Conservation (phyloP, 2,113 vertebrate species). For the Trichomycterus rosablanca region DNA sequence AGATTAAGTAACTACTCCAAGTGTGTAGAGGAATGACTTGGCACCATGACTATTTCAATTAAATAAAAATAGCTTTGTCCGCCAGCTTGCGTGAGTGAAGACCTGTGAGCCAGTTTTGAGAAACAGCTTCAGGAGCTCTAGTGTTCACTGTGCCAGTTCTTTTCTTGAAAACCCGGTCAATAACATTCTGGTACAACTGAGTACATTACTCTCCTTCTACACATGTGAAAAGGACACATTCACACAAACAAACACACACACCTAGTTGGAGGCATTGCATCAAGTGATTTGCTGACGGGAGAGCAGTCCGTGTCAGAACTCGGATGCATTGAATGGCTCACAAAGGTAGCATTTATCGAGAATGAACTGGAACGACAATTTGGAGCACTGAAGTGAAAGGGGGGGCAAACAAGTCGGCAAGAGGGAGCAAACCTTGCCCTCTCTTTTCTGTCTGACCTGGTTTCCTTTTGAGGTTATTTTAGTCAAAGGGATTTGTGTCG, state of each 20-base stretch:
- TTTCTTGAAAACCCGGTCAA: constrained; percentile 23
- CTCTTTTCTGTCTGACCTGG: constrained; percentile 5
- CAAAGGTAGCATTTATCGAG: constrained; percentile 19
- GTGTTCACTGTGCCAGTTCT: constrained; percentile 12
- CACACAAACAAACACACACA: constrained; percentile 16
- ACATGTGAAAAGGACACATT: constrained; percentile 23
- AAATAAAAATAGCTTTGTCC: not conserved
- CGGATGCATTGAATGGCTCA: constrained; percentile 25
- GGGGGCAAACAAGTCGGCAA: constrained; percentile 9
- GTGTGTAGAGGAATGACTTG: no score
- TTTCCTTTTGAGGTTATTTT: constrained; percentile 22
- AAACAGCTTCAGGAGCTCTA: constrained; percentile 12
- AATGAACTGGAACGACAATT: constrained; percentile 18
- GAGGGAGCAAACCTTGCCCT: constrained; percentile 6
- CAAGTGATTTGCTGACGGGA: constrained; percentile 8
- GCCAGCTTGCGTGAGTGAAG: not conserved
- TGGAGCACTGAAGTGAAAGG: not conserved
- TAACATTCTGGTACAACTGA: constrained; percentile 32
- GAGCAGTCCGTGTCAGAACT: constrained; percentile 20
- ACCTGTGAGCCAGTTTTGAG: constrained; percentile 11
- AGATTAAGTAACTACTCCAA: no score
- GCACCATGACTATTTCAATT: not conserved
- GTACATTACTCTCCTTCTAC: constrained; percentile 35
- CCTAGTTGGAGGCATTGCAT: constrained; percentile 1
- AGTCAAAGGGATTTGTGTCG: constrained; percentile 7